Evolutionary conservation across 2,797 vertebrate genomes (phyloP).

Genomic region (Typhlichthys subterraneus): DNA sequence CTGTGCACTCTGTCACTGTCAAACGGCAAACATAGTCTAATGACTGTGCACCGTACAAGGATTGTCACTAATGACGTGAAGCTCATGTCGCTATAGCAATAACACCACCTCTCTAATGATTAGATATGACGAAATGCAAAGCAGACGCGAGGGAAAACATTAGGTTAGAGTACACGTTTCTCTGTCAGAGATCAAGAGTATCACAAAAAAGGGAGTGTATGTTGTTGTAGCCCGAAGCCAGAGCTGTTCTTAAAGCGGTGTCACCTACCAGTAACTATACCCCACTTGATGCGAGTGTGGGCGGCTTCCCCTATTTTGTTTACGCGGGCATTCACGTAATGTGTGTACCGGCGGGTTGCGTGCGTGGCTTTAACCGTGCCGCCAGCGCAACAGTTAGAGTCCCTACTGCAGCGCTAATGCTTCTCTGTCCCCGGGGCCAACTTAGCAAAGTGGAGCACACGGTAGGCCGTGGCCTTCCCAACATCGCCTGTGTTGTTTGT

Average conservation of each 20-base stretch:
- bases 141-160: too few species aligned
- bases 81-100: too few species aligned
- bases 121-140: too few species aligned
- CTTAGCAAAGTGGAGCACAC: background rate
- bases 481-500: too few species aligned
- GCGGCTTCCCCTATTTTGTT: background rate
- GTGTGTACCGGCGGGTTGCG: background rate
- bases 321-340: background rate
- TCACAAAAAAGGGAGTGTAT: background rate
- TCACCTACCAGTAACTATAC: too few species aligned
- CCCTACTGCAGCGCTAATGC: background rate
- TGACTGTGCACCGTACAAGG: too few species aligned
- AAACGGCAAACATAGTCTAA: too few species aligned
- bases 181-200: too few species aligned
- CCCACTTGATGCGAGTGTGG: background rate
- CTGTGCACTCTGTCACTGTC: background rate
- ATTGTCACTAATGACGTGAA: too few species aligned
- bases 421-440: constrained; percentile 14
- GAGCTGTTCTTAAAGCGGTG: too few species aligned
- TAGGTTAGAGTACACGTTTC: too few species aligned
- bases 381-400: background rate
- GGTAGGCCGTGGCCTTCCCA: background rate
- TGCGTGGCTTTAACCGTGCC: constrained; percentile 13
- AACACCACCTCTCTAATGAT: too few species aligned
- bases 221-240: background rate